Evolutionary conservation across 2,113 vertebrate species (phyloP).

Genomic region (Rhinoptilus africanus): DNA sequence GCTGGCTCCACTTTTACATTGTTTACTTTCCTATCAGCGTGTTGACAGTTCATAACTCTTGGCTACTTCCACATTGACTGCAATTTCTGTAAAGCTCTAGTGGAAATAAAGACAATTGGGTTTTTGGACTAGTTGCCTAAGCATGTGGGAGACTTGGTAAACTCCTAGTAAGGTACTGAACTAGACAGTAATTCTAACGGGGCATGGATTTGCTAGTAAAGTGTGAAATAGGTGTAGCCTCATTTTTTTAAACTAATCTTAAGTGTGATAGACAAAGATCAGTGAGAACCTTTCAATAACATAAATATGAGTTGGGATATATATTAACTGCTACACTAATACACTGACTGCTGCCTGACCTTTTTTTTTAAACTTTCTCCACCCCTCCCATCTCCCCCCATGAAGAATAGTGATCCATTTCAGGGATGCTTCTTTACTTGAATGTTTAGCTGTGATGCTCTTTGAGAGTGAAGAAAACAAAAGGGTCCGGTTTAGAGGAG

Average conservation of each 20-base stretch:
- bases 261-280: background rate
- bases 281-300: background rate
- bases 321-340: background rate
- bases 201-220: background rate
- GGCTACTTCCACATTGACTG: constrained; percentile 27
- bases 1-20: constrained; percentile 26
- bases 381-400: background rate
- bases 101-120: constrained; percentile 5
- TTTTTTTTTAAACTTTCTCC: background rate
- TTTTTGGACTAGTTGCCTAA: background rate
- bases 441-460: background rate
- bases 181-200: background rate
- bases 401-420: background rate
- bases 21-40: constrained; percentile 42
- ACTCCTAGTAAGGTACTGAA: background rate
- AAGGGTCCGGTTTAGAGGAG: background rate
- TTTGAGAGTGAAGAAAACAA: background rate
- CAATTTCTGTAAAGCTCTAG: constrained; percentile 11
- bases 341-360: background rate
- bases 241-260: background rate
- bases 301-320: background rate
- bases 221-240: background rate
- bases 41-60: constrained; percentile 56
- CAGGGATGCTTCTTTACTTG: background rate
- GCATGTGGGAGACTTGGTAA: background rate